phyloP scores from a whole-genome alignment of 2,888 invertebrate genomes.

The Nomada ruficornis region DNA sequence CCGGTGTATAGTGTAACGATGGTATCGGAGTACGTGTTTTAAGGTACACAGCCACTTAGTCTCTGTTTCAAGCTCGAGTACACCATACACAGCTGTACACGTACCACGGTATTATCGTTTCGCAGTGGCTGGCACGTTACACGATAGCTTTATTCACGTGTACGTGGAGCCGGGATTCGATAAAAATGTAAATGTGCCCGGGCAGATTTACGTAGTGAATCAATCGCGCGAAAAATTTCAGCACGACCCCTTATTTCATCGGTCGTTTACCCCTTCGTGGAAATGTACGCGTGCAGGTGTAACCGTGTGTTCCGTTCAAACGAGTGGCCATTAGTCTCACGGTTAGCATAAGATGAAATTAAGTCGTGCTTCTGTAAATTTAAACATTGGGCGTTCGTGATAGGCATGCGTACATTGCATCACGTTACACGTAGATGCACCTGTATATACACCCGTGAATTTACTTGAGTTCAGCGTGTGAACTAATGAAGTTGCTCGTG shows the following conservation, averaged over 20 bases:
- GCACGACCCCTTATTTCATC: conserved; percentile 13
- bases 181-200: conserved; percentile 64
- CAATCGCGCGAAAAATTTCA: conserved; percentile 55
- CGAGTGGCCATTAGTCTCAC: too few relatives aligned
- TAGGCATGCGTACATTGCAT: too few relatives aligned
- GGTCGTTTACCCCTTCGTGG: background rate
- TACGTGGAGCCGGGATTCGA: conserved; percentile 44
- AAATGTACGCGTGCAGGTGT: too few relatives aligned
- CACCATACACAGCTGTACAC: conserved; percentile 14
- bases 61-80: conserved; percentile 32
- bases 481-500: too few relatives aligned
- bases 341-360: too few relatives aligned
- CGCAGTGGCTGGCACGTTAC: conserved; percentile 19
- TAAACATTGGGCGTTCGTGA: too few relatives aligned
- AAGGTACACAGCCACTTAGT: conserved; percentile 22
- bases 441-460: too few relatives aligned
- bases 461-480: too few relatives aligned
- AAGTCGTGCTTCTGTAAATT: too few relatives aligned
- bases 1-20: background rate
- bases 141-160: conserved; percentile 36
- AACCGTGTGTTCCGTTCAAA: too few relatives aligned
- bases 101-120: conserved; percentile 53
- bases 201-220: conserved; percentile 47
- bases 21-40: conserved; percentile 18
- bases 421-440: too few relatives aligned